Percentiles rank a stretch among this genome's conserved stretches.
Evolutionary conservation across 2,797 vertebrate genomes (phyloP).

Genomic region (Peromyscus aztecus): DNA sequence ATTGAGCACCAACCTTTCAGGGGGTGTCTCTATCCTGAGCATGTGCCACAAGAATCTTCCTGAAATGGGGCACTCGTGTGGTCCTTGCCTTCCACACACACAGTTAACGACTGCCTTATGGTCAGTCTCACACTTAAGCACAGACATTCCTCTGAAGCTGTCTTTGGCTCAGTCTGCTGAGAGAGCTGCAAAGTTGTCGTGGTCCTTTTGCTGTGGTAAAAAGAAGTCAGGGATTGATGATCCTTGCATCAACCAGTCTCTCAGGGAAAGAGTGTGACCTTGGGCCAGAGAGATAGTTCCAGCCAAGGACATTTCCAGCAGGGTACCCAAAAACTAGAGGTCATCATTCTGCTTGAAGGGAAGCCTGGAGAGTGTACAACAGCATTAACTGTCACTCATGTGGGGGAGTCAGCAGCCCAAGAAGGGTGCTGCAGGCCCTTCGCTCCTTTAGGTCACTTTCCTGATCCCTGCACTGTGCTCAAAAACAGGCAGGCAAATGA

Average conservation of each 20-base stretch:
- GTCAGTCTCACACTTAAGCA: neutral
- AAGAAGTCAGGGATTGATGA: neutral
- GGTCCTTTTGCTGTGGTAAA: neutral
- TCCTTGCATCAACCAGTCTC: neutral
- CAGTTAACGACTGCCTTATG: neutral
- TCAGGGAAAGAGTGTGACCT: neutral
- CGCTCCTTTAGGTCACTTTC: neutral
- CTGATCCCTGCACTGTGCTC: neutral
- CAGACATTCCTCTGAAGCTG: neutral
- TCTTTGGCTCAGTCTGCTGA: neutral
- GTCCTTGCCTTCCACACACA: neutral
- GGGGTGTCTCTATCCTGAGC: no score
- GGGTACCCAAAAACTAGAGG: neutral
- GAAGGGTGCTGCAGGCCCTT: neutral
- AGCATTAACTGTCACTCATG: accelerated
- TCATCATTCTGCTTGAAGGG: neutral
- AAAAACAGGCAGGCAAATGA: neutral
- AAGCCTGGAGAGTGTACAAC: neutral
- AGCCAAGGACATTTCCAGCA: no score
- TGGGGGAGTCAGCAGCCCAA: neutral
- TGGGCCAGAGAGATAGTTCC: neutral
- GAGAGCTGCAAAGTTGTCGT: neutral
- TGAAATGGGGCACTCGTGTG: neutral
- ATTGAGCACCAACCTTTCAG: neutral
- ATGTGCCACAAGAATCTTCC: neutral